A percentile compares a stretch with the other conserved stretches of the same genome.
These are phyloP conservation scores for Xyrauchen texanus DNA, from an alignment of 2,113 vertebrate species.

Conservation along the genomic window DNA sequence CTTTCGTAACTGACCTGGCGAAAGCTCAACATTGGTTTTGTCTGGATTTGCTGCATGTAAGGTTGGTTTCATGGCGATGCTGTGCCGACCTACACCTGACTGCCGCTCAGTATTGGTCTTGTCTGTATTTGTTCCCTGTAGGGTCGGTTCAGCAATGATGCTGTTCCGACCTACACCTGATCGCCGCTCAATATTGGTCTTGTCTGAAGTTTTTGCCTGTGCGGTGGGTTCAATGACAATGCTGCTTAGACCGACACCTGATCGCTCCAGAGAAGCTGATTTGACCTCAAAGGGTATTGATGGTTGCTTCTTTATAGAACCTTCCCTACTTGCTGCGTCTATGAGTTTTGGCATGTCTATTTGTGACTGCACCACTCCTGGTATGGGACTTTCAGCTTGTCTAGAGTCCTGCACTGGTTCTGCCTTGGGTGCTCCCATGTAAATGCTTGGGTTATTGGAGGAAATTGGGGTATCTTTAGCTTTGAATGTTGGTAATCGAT, in stretches of 20 bases:
- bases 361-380: background rate
- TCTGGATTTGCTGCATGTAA: conserved; percentile 3
- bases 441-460: background rate
- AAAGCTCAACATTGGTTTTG: conserved; percentile 37
- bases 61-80: conserved; percentile 34
- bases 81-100: conserved; percentile 73
- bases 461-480: conserved; percentile 48
- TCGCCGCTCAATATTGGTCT: conserved; percentile 28
- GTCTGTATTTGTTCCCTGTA: conserved; percentile 1
- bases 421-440: background rate
- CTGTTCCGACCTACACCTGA: conserved; percentile 51
- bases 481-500: conserved; percentile 52
- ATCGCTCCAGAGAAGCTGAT: conserved; percentile 82
- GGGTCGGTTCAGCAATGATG: conserved; percentile 6
- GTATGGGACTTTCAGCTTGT: background rate
- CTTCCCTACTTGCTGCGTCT: conserved; percentile 10
- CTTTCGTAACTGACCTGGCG: conserved; percentile 66
- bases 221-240: conserved; percentile 2
- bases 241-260: conserved; percentile 72
- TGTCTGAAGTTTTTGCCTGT: conserved; percentile 10
- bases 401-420: background rate
- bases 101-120: conserved; percentile 60
- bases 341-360: background rate
- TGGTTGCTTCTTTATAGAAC: background rate
- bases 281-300: conserved; percentile 66